phyloP scores from a whole-genome alignment of 2,113 vertebrate genomes.

The Atlantisia rogersi region DNA sequence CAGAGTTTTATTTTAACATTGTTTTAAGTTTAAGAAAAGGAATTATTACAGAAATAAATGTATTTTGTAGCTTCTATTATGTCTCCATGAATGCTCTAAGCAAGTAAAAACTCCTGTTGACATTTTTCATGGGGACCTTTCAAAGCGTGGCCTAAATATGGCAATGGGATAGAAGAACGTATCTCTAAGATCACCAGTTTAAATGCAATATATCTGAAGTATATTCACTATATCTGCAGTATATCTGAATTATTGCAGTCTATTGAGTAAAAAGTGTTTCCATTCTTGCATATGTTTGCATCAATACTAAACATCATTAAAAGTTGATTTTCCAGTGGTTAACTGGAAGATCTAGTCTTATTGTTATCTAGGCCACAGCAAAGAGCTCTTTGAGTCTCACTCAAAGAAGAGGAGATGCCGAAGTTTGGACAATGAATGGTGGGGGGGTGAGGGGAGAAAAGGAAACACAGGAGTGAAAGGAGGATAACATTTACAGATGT shows the following conservation, averaged over 20 bases:
- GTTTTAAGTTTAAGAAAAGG: not conserved
- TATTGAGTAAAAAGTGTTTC: not conserved
- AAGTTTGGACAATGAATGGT: not conserved
- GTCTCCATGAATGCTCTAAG: not conserved
- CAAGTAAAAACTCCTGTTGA: not conserved
- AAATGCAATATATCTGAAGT: not conserved
- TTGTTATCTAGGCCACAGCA: not conserved
- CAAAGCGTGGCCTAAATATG: not conserved
- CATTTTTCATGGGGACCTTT: not conserved
- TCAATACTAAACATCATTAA: not conserved
- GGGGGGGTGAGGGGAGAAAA: no score
- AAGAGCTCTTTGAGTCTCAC: not conserved
- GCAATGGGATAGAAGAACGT: not conserved
- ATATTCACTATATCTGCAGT: not conserved
- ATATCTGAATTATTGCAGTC: not conserved
- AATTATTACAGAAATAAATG: not conserved
- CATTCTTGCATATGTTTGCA: not conserved
- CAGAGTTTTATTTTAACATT: not conserved
- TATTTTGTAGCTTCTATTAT: not conserved
- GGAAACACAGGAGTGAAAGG: not conserved
- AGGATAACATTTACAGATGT: not conserved
- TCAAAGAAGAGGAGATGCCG: not conserved
- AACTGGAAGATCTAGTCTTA: not conserved
- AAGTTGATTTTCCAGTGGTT: not conserved
- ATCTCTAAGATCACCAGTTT: not conserved